Base-by-base conservation (phyloP, 2,113 vertebrate genomes). In the Actinemys pallida region DNA sequence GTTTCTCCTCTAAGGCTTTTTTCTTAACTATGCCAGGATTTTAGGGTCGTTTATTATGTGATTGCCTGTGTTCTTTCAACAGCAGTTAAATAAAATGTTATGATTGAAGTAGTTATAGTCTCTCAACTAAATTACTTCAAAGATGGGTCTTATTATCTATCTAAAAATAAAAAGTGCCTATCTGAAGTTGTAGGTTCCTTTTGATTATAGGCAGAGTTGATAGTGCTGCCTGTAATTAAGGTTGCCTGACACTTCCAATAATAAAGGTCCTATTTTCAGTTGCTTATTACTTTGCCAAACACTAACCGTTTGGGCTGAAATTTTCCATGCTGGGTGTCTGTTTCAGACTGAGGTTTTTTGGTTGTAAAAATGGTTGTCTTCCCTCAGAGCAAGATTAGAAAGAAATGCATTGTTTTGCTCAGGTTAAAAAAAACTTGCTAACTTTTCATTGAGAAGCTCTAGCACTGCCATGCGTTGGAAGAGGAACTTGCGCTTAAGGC, bases 401-500 rank as follows among this genome's bases (percentile, higher is more conserved):
- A 8, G 92, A 90, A 88, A 50, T 31, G n/a, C 76, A 83, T 93
- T 88, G 78, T 83, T 90, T 81, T 86, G 92, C 6, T 22, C 49
- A 83, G 75, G 14, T 22, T 39, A 27, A 50, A 72, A 59, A 62
- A 19, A 53, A 72, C 10, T 50, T 89, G 27, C 22, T 20, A 84
- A 90, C 27, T 79, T 59, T 93, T 92, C 90, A 72, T 81, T 90
- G 50, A 84, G 83, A 89, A 84, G 50, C 72, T 62, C 88, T 92
- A 90, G 42, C 1, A 0, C 45, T 84, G 88, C 83, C 83, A 47
- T 62, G 35, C 87, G 79, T 92, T 95, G 94, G 54, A 88, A 95
- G 62, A 91, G 39, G 62, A 92, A 89, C 90, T 94, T 84, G n/a
- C 62, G 89, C 92, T 96, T 90, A 87, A 59, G 75, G 83, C 90